Evolutionary conservation across 1,140 invertebrate genomes (phyloP).

Genomic region (Pemphigus obesinymphae): DNA sequence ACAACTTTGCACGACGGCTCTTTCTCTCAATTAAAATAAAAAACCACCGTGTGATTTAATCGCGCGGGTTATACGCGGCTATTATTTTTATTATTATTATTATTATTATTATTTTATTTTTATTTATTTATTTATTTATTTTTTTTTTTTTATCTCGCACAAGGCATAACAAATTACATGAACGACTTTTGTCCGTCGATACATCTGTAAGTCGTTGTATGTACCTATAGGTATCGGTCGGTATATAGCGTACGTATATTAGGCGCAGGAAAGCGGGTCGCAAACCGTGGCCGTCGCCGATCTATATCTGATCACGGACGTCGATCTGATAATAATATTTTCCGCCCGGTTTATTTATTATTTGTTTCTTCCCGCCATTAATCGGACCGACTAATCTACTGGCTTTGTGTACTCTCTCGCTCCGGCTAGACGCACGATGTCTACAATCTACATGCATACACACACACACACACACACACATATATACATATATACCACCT

Average conservation of each 20-base stretch:
- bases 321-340: conserved; percentile 36
- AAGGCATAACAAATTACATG: conserved; percentile 28
- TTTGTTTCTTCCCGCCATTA: conserved; percentile 32
- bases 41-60: conserved; percentile 16
- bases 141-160: neutral
- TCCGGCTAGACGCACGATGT: conserved; percentile 14
- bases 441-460: neutral
- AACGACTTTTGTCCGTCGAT: conserved; percentile 13
- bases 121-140: no score
- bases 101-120: no score
- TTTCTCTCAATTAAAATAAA: conserved; percentile 29
- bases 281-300: conserved; percentile 16
- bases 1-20: conserved; percentile 24
- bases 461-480: no score
- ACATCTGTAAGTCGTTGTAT: no score
- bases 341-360: conserved; percentile 29
- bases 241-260: neutral
- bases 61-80: neutral
- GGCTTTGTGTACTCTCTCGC: conserved; percentile 12
- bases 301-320: conserved; percentile 16
- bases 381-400: conserved; percentile 25
- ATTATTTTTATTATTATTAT: conserved; percentile 30
- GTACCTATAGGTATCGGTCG: no score
- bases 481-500: no score
- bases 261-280: conserved; percentile 25